Evolutionary conservation across 2,797 vertebrate species (phyloP).

Genomic region (Netta rufina): DNA sequence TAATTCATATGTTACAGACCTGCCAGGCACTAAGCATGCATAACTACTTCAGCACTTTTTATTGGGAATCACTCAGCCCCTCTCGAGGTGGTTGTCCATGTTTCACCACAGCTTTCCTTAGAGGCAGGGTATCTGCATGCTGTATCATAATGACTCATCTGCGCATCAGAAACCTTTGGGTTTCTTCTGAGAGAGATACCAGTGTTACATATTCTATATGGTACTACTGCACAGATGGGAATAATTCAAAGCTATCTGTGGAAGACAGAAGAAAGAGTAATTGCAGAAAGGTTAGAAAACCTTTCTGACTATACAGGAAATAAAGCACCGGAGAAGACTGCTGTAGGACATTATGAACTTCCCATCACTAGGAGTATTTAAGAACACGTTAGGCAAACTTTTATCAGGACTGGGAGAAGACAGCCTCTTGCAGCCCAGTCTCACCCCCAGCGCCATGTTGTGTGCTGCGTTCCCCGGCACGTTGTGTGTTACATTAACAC

Average conservation of each 20-base stretch:
- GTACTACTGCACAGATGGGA: neutral
- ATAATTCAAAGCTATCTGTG: neutral
- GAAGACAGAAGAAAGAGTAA: neutral
- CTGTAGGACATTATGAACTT: neutral
- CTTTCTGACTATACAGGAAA: neutral
- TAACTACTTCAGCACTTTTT: neutral
- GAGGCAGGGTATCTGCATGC: neutral
- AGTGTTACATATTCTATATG: rapidly evolving
- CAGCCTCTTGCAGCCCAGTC: neutral
- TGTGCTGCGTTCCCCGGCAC: neutral
- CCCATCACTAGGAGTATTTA: neutral
- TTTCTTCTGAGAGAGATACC: neutral
- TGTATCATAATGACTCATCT: rapidly evolving
- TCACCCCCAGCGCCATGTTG: rapidly evolving
- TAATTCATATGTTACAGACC: neutral
- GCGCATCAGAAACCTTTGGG: neutral
- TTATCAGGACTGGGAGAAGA: neutral
- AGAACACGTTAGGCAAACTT: neutral
- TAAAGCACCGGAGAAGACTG: neutral
- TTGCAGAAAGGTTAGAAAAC: neutral
- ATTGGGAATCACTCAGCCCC: neutral
- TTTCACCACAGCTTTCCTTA: neutral
- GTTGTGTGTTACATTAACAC: neutral
- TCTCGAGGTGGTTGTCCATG: neutral
- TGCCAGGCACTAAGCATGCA: neutral